Evolutionary conservation across 2,113 vertebrate species (phyloP), one percentile per base, ranked within the genome.

Genomic region (Cyanoderma ruficeps): DNA sequence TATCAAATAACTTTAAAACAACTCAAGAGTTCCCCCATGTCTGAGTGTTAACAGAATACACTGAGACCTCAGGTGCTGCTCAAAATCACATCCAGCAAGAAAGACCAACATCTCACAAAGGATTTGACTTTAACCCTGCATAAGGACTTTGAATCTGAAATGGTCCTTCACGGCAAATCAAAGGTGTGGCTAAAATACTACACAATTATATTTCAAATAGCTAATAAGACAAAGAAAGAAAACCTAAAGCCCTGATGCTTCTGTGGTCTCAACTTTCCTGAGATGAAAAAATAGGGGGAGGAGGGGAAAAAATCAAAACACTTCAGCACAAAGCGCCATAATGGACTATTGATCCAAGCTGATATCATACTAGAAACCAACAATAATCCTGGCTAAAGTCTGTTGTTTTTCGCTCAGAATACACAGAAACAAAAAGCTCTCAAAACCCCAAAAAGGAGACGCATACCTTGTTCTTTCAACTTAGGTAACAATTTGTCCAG

Each of bases 401-500:
- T 35, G 20, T 37, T 59, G 33, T 0, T 1, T 87, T 77, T 63
- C 7, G 30, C 44, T 67, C 27, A 46, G 42, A 33, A 33, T 11
- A 63, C 6, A 10, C 0, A 20, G 56, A 70, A 72, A 24, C 9
- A 70, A 75, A 56, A 78, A 69, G 6, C 37, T 53, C n/a, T 15
- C 25, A 27, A 56, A 63, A 46, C 24, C 1, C 18, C 15, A 35
- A 15, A 57, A 20, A 44, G 0, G 2, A 82, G 50, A 74, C 0
- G 13, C 86, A 33, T 95, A 99, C 99, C 99, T 98, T 99, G 99
- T 53, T 98, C 98, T 94, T 99, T 99, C 93, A 99, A 88, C 74
- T 99, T 99, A 1, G 99, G 99, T 7, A 99, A 98, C 67, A 99
- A 94, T 89, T 99, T 99, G 97, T 99, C 98, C 92, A 99, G 95